phyloP scores from a whole-genome alignment of 2,113 vertebrate species.

The Zonotrichia leucophrys region DNA sequence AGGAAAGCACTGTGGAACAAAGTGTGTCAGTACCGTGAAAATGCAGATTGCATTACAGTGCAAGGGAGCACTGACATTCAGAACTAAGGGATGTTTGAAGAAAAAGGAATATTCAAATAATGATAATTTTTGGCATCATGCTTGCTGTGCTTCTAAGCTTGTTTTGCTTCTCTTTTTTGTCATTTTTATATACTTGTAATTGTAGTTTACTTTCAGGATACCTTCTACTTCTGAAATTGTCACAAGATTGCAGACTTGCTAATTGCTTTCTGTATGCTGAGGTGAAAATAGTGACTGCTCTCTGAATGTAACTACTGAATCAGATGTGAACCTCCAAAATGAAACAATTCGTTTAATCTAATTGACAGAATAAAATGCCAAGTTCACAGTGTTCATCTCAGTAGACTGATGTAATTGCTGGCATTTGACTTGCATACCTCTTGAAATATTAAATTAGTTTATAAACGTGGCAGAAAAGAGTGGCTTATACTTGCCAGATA shows the following conservation, averaged over 20 bases:
- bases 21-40: not conserved
- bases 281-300: not conserved
- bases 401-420: slow-evolving; percentile 64
- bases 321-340: slow-evolving; percentile 38
- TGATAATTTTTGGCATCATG: not conserved
- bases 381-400: slow-evolving; percentile 50
- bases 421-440: slow-evolving; percentile 50
- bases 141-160: not conserved
- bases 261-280: not conserved
- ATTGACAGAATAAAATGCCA: slow-evolving; percentile 15
- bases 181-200: not conserved
- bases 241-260: not conserved
- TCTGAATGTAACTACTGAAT: slow-evolving; percentile 25
- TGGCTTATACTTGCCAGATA: slow-evolving; percentile 40
- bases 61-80: not conserved
- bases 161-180: not conserved
- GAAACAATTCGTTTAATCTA: slow-evolving; percentile 25
- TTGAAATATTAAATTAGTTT: slow-evolving; percentile 68
- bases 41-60: not conserved
- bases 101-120: not conserved
- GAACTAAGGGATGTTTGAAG: not conserved
- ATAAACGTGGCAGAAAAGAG: slow-evolving; percentile 60
- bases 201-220: slow-evolving; percentile 3
- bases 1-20: not conserved
- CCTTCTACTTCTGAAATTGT: not conserved